Percentiles rank a stretch among this genome's conserved stretches.
phyloP scores from a whole-genome alignment of 2,888 invertebrate genomes.

The Acanthococcus lagerstroemiae region DNA sequence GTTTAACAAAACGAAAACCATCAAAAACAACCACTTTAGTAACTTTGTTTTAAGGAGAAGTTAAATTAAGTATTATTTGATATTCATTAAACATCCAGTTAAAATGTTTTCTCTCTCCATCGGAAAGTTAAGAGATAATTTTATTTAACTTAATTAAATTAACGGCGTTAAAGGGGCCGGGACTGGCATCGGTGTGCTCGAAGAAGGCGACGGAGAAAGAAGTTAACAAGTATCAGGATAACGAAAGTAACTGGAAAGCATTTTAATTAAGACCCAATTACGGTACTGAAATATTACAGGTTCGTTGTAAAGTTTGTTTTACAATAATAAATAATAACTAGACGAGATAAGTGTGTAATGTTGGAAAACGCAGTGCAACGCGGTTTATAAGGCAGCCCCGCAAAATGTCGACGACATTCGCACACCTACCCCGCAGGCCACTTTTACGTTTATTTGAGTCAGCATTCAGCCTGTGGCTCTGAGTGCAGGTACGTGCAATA shows the following conservation, averaged over 20 bases:
- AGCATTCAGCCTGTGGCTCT: too few relatives aligned
- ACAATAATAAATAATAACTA: too few relatives aligned
- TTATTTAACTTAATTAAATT: conserved; percentile 26
- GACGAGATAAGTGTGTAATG: too few relatives aligned
- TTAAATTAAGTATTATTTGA: conserved; percentile 31
- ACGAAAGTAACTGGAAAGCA: conserved; percentile 21
- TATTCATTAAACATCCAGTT: conserved; percentile 30
- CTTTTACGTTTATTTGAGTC: too few relatives aligned
- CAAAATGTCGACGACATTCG: too few relatives aligned
- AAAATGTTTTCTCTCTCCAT: conserved; percentile 25
- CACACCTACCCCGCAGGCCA: too few relatives aligned
- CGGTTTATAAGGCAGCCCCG: too few relatives aligned
- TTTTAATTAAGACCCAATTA: conserved; percentile 28
- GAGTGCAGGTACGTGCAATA: too few relatives aligned
- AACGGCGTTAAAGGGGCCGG: conserved; percentile 19
- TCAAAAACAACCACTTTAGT: conserved; percentile 24
- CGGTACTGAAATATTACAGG: conserved; percentile 20
- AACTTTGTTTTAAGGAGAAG: conserved; percentile 26
- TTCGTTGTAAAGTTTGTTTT: conserved; percentile 20
- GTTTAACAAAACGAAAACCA: conserved; percentile 28
- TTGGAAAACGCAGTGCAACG: too few relatives aligned
- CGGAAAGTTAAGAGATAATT: conserved; percentile 23
- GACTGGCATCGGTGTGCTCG: neutral
- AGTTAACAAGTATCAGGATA: conserved; percentile 21
- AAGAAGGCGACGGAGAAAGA: conserved; percentile 16